Base-by-base conservation (phyloP, 2,113 vertebrate species). In the Limnothrissa miodon region DNA sequence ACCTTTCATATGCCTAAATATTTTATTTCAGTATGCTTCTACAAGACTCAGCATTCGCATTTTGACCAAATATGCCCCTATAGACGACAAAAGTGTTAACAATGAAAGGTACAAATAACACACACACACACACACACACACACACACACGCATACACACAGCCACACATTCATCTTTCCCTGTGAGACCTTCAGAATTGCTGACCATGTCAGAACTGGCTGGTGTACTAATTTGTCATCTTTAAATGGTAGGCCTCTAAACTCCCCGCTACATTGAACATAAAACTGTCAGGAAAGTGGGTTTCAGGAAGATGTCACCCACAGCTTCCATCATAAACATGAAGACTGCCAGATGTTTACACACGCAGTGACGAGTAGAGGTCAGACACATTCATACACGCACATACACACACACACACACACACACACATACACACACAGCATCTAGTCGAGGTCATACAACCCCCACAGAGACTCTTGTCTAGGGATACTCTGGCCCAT, bases 81-180 rank as follows among this genome's bases (percentile, higher is more conserved):
- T 53, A 53, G 17, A 48, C 13, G 46, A 15, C 9, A 19, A 5
- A 53, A 21, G 48, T 53, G 15, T 53, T 21, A 21, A 42, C 42
- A 42, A 6, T 42, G 42, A 42, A 10, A 48, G 17, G 17, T 13
- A 48, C 46, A 51, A 13, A 51, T 17, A 51, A 51, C 48, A 19
- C 48, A 19, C 48, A 19, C 48, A 51, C 48, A 51, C 48, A 53
- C 48, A 53, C 48, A 53, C 48, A 53, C 48, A 53, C 48, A 53
- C 15, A 21, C 17, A 4, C 51, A 4, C 19, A 23, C 19, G 29
- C 56, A 62, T n/a, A 25, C 56, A 25, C n/a, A 62, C 56, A 62
- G n/a, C 6, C 25, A 29, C 56, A 62, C 91, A 88, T 87, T 87
- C 88, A 91, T 89, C 86, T 90, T 90, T 87, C 89, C 90, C 91